Evolutionary conservation across 2,797 vertebrate species (phyloP).

Genomic region (Sarcophilus harrisii): DNA sequence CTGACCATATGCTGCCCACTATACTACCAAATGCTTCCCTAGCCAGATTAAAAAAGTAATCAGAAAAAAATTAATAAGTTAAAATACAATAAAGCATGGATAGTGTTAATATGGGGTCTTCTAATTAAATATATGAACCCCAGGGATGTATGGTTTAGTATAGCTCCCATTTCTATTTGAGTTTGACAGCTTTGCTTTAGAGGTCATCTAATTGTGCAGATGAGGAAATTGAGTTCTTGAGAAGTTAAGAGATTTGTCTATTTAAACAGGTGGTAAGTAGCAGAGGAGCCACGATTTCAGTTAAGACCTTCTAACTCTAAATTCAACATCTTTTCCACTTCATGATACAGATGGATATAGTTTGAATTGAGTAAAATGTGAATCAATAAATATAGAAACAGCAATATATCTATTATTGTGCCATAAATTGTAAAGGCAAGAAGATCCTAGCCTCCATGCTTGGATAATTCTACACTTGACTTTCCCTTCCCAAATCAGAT

Average conservation of each 20-base stretch:
- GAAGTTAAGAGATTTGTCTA: background rate
- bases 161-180: background rate
- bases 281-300: no score
- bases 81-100: background rate
- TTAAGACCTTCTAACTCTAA: no score
- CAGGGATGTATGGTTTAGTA: background rate
- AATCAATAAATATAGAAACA: background rate
- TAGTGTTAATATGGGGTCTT: background rate
- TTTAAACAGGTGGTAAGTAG: background rate
- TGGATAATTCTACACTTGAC: background rate
- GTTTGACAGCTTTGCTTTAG: background rate
- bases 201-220: background rate
- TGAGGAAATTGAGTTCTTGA: background rate
- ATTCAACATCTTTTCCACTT: background rate
- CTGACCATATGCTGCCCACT: background rate
- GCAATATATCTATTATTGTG: background rate
- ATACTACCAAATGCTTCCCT: background rate
- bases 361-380: background rate
- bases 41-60: background rate
- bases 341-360: background rate
- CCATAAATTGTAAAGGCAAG: background rate
- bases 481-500: background rate
- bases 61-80: background rate
- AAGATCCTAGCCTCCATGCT: background rate
- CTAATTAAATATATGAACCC: background rate